Conservation (phyloP, 2,888 invertebrate genomes). For the Drosophila birchii region DNA sequence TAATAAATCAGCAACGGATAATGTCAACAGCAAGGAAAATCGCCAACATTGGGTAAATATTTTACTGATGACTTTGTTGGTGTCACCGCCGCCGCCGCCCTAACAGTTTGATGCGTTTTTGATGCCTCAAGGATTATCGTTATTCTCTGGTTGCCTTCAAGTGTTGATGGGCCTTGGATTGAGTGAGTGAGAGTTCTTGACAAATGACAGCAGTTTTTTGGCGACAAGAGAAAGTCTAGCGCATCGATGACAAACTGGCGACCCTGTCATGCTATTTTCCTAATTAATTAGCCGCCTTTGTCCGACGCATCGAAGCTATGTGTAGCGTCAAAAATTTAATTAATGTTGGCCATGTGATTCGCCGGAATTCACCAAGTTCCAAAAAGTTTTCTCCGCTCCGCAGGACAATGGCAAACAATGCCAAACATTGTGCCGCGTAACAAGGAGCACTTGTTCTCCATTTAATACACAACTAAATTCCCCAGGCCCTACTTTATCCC, state of each 20-base stretch:
- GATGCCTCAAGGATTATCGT: constrained; percentile 63
- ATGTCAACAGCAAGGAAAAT: constrained; percentile 56
- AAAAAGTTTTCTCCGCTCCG: constrained; percentile 14
- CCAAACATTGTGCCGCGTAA: constrained; percentile 18
- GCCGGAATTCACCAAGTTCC: constrained; percentile 17
- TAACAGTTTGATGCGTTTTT: constrained; percentile 71
- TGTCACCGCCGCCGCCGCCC: constrained; percentile 45
- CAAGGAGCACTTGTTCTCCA: constrained; percentile 43
- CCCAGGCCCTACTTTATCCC: constrained; percentile 58
- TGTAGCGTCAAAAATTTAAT: constrained; percentile 61
- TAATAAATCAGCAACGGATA: constrained; percentile 75
- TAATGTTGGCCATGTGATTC: constrained; percentile 56
- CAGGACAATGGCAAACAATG: constrained; percentile 31
- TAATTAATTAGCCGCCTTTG: constrained; percentile 70
- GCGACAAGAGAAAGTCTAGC: not conserved
- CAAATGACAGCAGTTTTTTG: constrained; percentile 57
- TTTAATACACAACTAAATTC: constrained; percentile 45
- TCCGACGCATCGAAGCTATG: constrained; percentile 44
- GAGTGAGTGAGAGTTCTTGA: constrained; percentile 45
- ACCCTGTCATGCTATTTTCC: constrained; percentile 55
- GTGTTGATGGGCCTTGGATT: constrained; percentile 28
- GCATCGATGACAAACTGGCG: constrained; percentile 52
- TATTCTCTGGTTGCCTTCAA: constrained; percentile 22
- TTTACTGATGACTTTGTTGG: constrained; percentile 60
- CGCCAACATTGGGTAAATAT: constrained; percentile 20